Evolutionary conservation across 1,140 invertebrate species (phyloP), one percentile per base, ranked within the genome.

Genomic region (Drosophila nikananu): DNA sequence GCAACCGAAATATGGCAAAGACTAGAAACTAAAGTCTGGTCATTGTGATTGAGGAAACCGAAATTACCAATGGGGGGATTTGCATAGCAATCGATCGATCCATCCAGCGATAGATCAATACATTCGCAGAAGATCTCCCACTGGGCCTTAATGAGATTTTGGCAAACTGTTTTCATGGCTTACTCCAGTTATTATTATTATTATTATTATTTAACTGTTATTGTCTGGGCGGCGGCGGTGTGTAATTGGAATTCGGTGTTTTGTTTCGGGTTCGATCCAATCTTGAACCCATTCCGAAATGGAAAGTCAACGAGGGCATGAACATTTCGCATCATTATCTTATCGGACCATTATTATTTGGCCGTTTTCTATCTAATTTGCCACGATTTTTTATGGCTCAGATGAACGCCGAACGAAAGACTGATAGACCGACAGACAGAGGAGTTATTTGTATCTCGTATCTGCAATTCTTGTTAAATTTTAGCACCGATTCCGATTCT

Each of bases 91-190:
- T 68, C 81, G 79, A 61, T 75, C 41, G 39, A 57, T 44, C 57
- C 39, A 25, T 49, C 21, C 13, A 9, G 5, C 49, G 41, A 32
- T 61, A 37, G 37, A 51, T 64, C n/a, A 8, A 35, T 54, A 13
- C 52, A 55, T 23, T 55, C 54, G 70, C 73, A 39, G 54, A 57
- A 25, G 75, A 72, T 65, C 78, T 61, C 84, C 81, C 66, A 90
- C 86, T 89, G 84, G 67, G 62, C 59, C 89, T 86, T 90, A 90
- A 90, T 90, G 86, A 91, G 86, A 80, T 90, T 90, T 90, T 62
- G 63, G 48, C 49, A 39, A 44, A 57, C 63, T 80, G 77, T 86
- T 84, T 84, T 70, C 52, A 74, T 81, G 82, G 79, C 77, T 74
- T 83, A 86, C 55, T 84, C 82, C 80, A 82, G 74, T 82, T 77